Evolutionary conservation across 35 echinoderm and acorn worm species (phyloP).

Genomic region (Heliocidaris erythrogramma): DNA sequence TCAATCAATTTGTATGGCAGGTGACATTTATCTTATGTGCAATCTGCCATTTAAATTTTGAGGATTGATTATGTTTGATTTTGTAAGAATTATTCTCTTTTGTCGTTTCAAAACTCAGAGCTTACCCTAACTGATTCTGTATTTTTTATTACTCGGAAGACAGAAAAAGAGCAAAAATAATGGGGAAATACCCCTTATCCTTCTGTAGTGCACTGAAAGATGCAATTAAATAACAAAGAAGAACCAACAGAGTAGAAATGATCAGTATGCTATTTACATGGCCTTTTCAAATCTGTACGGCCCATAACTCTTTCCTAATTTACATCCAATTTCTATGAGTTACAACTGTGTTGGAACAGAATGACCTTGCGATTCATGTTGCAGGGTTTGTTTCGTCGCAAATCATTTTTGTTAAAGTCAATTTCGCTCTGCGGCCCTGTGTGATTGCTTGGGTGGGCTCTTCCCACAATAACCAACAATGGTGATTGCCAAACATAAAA

Average conservation of each 20-base stretch:
- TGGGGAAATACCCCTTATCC: not conserved
- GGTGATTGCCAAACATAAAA: not conserved
- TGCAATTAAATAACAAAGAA: not conserved
- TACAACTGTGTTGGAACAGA: not conserved
- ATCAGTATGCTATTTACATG: not conserved
- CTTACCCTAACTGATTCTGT: not conserved
- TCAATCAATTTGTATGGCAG: no score
- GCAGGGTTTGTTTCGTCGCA: not conserved
- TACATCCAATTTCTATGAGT: not conserved
- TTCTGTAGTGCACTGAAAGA: not conserved
- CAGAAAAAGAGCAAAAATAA: not conserved
- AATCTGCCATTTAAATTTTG: not conserved
- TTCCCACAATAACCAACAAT: not conserved
- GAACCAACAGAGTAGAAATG: not conserved
- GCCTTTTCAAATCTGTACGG: not conserved
- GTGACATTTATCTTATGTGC: not conserved
- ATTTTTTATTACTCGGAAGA: not conserved
- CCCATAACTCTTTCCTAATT: not conserved
- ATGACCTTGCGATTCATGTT: not conserved
- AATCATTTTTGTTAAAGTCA: conserved; percentile 3
- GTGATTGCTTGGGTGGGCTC: not conserved
- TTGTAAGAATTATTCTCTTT: not conserved
- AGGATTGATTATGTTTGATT: not conserved
- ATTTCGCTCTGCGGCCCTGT: not conserved
- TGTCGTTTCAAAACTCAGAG: not conserved